phyloP scores from a whole-genome alignment of 2,888 invertebrate genomes.

The Ectemnius cavifrons region DNA sequence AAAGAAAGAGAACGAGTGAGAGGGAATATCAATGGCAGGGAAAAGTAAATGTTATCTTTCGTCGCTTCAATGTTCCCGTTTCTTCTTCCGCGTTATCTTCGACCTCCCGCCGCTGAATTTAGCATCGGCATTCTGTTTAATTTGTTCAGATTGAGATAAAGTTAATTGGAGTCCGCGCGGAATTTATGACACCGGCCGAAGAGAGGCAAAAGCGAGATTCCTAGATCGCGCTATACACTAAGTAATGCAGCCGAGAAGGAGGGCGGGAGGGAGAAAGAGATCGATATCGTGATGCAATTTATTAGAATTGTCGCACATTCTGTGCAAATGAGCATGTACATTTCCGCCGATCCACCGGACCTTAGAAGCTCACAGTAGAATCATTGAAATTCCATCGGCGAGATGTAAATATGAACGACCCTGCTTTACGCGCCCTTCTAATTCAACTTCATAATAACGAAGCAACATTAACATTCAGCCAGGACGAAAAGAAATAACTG shows the following conservation, averaged over 20 bases:
- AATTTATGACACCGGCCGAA: slow-evolving; percentile 48
- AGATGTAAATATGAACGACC: background rate
- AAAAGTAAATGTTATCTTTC: slow-evolving; percentile 39
- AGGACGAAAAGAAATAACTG: too few species aligned
- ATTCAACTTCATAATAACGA: background rate
- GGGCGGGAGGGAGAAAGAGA: slow-evolving; percentile 25
- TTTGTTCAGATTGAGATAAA: slow-evolving; percentile 61
- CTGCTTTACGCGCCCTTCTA: background rate
- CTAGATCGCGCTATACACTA: slow-evolving; percentile 53
- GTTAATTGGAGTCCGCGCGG: slow-evolving; percentile 56
- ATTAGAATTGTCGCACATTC: slow-evolving; percentile 59
- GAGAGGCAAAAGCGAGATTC: slow-evolving; percentile 44
- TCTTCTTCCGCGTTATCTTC: slow-evolving; percentile 32
- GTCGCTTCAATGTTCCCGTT: slow-evolving; percentile 36
- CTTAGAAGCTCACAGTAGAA: background rate
- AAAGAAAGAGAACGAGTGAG: slow-evolving; percentile 15
- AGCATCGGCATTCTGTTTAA: slow-evolving; percentile 55
- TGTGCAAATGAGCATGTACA: slow-evolving; percentile 58
- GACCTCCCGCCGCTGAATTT: slow-evolving; percentile 40
- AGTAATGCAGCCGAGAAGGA: slow-evolving; percentile 26
- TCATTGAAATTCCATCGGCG: slow-evolving; percentile 19
- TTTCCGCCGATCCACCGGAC: slow-evolving; percentile 16
- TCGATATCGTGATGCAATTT: slow-evolving; percentile 58
- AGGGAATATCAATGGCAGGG: background rate
- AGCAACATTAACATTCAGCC: background rate